These are phyloP conservation scores for Sebastes dallii DNA, from an alignment of 2,797 vertebrate species.

Conservation along the genomic window DNA sequence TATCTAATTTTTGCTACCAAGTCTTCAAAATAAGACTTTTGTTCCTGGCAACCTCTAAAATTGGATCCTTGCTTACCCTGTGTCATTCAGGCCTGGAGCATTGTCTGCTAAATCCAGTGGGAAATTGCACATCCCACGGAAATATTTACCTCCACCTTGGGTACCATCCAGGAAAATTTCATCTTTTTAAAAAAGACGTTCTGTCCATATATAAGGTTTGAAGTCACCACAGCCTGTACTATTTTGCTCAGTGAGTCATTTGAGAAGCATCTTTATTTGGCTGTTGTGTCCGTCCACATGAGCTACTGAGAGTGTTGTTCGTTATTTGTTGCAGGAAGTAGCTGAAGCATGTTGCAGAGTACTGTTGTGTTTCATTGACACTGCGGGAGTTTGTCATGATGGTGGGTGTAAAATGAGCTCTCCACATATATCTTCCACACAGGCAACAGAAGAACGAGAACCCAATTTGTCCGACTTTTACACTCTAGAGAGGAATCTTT, in stretches of 20 bases:
- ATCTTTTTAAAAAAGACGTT: not conserved
- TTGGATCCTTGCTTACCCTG: not conserved
- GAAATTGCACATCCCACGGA: constrained; percentile 43
- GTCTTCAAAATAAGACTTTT: not conserved
- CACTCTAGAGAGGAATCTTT: constrained; percentile 2
- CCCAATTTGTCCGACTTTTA: constrained; percentile 47
- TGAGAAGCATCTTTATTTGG: constrained; percentile 8
- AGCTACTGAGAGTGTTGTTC: not conserved
- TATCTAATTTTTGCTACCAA: not conserved
- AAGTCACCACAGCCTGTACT: not conserved
- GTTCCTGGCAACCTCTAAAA: constrained; percentile 18
- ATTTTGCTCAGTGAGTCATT: constrained; percentile 20
- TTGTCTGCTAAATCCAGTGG: constrained; percentile 34
- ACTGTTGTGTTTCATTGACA: constrained; percentile 27
- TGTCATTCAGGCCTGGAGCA: constrained; percentile 19
- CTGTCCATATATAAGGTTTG: constrained; percentile 20
- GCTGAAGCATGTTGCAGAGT: not conserved
- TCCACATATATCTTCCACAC: constrained; percentile 11
- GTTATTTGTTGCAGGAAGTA: constrained; percentile 10
- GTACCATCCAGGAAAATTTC: constrained; percentile 26
- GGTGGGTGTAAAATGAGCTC: constrained; percentile 9
- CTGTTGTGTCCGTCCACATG: constrained; percentile 5
- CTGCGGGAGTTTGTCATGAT: constrained; percentile 18
- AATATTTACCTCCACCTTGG: constrained; percentile 46
- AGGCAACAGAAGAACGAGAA: constrained; percentile 32